A percentile compares a stretch with the other conserved stretches of the same genome.
Evolutionary conservation across 1,140 invertebrate species (phyloP).

Genomic region (Reticulitermes speratus): DNA sequence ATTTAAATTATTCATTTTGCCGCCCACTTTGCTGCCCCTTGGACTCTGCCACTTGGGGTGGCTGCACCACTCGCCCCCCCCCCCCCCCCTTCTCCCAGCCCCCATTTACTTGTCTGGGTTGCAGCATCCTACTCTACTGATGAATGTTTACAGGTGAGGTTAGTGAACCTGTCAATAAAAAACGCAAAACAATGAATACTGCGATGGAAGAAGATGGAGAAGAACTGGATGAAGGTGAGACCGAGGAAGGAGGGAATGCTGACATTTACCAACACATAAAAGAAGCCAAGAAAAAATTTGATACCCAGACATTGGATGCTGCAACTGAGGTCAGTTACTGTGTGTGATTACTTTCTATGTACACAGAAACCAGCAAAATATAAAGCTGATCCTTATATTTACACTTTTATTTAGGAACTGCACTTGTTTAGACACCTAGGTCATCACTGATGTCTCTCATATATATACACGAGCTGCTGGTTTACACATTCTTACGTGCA

Average conservation of each 20-base stretch:
- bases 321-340: constrained; percentile 49
- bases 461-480: no score
- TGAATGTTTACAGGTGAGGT: constrained; percentile 27
- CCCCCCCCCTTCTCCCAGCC: no score
- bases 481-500: no score
- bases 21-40: no score
- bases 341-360: constrained; percentile 23
- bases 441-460: no score
- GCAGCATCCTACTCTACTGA: neutral
- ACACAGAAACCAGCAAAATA: neutral
- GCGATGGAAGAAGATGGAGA: constrained; percentile 48
- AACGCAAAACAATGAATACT: constrained; percentile 58
- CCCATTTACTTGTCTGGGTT: no score
- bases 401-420: no score
- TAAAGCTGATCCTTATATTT: no score
- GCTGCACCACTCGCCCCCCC: no score
- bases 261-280: constrained; percentile 83
- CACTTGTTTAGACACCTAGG: no score
- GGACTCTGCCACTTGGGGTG: no score
- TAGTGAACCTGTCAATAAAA: constrained; percentile 60
- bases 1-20: no score
- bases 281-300: constrained; percentile 63
- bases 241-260: constrained; percentile 52
- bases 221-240: constrained; percentile 50
- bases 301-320: constrained; percentile 57